These are phyloP conservation scores for Merops nubicus DNA, from an alignment of 2,113 vertebrate species.

Conservation along the genomic window DNA sequence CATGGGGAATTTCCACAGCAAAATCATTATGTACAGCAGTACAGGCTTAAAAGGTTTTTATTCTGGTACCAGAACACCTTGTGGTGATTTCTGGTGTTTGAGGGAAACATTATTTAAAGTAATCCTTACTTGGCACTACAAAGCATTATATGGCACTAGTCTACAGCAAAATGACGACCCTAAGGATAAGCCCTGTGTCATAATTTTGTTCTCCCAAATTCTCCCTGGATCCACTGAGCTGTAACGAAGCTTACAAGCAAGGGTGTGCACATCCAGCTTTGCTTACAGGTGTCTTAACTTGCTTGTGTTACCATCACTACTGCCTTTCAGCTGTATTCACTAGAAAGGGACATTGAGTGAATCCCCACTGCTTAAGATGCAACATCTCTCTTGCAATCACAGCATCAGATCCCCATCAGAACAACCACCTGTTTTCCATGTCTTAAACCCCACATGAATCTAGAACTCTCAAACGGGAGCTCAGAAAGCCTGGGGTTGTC, in stretches of 20 bases:
- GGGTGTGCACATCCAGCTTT: background rate
- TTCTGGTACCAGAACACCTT: background rate
- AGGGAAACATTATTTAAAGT: background rate
- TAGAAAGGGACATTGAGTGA: background rate
- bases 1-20: background rate
- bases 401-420: background rate
- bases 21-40: background rate
- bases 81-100: background rate
- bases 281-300: background rate
- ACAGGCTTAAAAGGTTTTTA: background rate
- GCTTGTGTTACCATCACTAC: background rate
- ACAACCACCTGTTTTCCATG: background rate
- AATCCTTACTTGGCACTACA: background rate
- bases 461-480: background rate
- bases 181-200: background rate
- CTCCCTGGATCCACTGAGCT: background rate
- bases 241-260: background rate
- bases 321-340: background rate
- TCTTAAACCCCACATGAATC: background rate
- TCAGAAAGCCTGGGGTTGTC: background rate
- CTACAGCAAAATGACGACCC: background rate
- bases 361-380: background rate
- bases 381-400: background rate
- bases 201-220: background rate
- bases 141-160: background rate